phyloP scores from a whole-genome alignment of 53 echinoderm and acorn worm species.

The Pentamera pediparva region DNA sequence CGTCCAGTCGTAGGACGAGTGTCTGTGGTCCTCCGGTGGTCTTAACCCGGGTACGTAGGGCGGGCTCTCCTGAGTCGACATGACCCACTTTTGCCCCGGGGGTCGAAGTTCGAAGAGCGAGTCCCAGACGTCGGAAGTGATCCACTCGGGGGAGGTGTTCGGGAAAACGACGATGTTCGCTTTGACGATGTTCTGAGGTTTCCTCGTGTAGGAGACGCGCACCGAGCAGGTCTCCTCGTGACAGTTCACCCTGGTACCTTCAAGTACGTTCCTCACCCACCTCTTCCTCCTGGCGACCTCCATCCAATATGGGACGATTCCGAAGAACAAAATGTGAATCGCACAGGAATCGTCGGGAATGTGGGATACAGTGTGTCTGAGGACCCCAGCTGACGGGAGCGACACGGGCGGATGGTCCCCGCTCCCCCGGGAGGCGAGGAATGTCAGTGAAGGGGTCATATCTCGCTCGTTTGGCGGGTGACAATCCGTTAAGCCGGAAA shows the following conservation, averaged over 20 bases:
- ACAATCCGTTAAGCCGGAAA: too few relatives aligned
- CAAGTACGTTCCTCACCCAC: conserved; percentile 7
- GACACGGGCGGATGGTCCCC: too few relatives aligned
- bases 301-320: conserved; percentile 19
- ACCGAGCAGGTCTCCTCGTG: neutral
- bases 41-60: conserved; percentile 14
- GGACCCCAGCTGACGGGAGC: too few relatives aligned
- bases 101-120: neutral
- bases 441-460: too few relatives aligned
- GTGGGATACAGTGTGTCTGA: too few relatives aligned
- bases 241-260: conserved; percentile 7
- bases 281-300: neutral
- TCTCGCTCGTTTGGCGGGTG: too few relatives aligned
- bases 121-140: neutral
- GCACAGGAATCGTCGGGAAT: neutral
- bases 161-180: conserved; percentile 18
- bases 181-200: neutral
- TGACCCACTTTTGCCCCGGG: conserved; percentile 17
- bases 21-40: conserved; percentile 1
- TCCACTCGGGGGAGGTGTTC: conserved; percentile 19
- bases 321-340: conserved; percentile 7
- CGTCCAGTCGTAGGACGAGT: conserved; percentile 17
- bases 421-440: too few relatives aligned
- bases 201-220: conserved; percentile 1
- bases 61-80: conserved; percentile 22